These are phyloP conservation scores for Ciconia nigra DNA, from an alignment of 2,797 vertebrate genomes.

Conservation along the genomic window DNA sequence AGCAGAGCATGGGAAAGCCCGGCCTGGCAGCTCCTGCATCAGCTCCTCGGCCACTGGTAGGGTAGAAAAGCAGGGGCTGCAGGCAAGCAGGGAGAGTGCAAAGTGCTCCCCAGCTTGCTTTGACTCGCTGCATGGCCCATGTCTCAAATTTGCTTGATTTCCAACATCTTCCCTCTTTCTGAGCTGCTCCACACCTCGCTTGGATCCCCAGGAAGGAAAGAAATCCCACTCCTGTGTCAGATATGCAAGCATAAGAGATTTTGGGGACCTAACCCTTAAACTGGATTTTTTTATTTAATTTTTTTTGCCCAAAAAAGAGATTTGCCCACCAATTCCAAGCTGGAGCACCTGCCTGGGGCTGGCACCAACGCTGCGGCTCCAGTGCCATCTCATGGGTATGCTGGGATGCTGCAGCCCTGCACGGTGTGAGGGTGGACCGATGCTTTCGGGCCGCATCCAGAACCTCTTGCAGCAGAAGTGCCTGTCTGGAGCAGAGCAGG, in stretches of 20 bases:
- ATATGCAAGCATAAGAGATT: rapidly evolving
- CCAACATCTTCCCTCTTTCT: neutral
- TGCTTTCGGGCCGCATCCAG: neutral
- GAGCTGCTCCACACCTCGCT: neutral
- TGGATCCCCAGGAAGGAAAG: neutral
- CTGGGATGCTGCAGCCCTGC: neutral
- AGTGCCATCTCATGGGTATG: conserved; percentile 38
- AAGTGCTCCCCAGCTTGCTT: neutral
- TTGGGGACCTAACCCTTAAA: rapidly evolving
- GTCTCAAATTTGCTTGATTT: neutral
- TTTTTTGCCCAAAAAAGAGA: too few species aligned
- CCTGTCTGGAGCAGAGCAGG: neutral
- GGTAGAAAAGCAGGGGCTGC: neutral
- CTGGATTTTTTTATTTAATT: too few species aligned
- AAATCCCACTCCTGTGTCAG: neutral
- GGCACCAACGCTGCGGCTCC: neutral
- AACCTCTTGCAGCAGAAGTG: neutral
- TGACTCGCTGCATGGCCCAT: rapidly evolving
- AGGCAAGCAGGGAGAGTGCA: neutral
- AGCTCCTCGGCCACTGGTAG: neutral
- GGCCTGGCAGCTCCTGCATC: neutral
- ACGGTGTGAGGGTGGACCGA: rapidly evolving
- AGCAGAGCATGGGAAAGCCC: neutral
- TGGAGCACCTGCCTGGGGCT: neutral
- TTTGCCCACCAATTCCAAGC: neutral